Evolutionary conservation across 2,888 invertebrate genomes (phyloP), one percentile per base, ranked within the genome.

Genomic region (Altica lythri): DNA sequence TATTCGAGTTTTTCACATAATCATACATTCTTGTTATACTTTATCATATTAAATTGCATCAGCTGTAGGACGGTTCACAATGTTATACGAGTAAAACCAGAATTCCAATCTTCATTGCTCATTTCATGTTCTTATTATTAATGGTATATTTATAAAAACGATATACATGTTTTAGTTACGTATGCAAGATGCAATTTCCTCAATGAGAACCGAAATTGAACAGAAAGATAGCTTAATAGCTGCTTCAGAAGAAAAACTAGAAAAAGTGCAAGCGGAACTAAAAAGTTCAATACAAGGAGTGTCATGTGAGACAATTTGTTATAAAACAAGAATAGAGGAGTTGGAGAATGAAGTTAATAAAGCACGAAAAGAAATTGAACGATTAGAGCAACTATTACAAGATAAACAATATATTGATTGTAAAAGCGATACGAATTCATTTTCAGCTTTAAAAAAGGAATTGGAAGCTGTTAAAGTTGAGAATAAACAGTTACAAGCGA

Each of bases 191-290:
- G 58, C 59, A 1, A 37, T 61, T 12, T 30, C 48, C 12, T 60
- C 60, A 16, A 68, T 75, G 65, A 63, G 72, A 47, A 61, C 60
- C 6, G 72, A 76, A 63, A 49, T 76, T 5, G 72, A 72, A 13
- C 66, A 65, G 45, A 76, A 76, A 53, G 68, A 72, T 34, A 29
- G 49, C n/a, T 16, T 75, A 12, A 71, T 75, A 45, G 66, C 64
- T 6, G 58, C 63, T 14, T 74, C 74, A 0, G 71, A 74, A 56
- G 68, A 71, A 53, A 67, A 73, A 61, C 49, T 75, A 9, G 65
- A 68, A 1, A 59, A 57, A 3, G 68, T 73, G 1, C 73, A 74
- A 56, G 57, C 65, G 30, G 64, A 72, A 47, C 53, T 74, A 29
- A 69, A 67, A 44, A 66, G 56, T 19, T 72, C 72, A 3, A 75